phyloP scores from a whole-genome alignment of 2,888 invertebrate species.

The Barypeithes pellucidus region DNA sequence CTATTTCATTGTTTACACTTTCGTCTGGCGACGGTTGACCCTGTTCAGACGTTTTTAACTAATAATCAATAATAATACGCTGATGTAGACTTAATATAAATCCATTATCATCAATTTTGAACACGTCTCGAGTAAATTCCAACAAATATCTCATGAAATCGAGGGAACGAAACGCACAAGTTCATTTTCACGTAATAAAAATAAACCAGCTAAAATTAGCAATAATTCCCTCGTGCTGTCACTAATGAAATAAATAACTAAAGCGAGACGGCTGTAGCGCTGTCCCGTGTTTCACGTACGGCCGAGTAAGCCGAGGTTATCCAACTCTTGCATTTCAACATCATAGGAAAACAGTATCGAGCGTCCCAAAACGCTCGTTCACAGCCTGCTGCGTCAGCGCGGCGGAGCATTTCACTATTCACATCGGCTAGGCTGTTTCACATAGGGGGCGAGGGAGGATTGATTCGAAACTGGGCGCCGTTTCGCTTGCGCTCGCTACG shows the following conservation, averaged over 20 bases:
- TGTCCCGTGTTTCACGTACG: neutral
- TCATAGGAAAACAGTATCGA: conserved; percentile 30
- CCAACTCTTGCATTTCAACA: conserved; percentile 26
- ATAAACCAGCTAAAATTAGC: conserved; percentile 33
- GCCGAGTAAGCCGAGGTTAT: conserved; percentile 20
- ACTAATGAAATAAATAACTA: conserved; percentile 33
- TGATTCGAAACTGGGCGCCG: neutral
- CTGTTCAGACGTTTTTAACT: neutral
- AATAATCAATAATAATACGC: neutral
- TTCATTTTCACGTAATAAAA: conserved; percentile 1
- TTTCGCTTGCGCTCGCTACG: conserved; percentile 13
- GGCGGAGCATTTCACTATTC: conserved; percentile 30
- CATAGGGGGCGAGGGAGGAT: neutral
- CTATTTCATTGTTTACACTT: conserved; percentile 15
- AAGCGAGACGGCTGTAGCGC: conserved; percentile 23
- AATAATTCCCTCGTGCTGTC: conserved; percentile 9
- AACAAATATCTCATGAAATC: conserved; percentile 5
- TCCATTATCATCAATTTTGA: neutral
- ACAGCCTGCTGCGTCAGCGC: conserved; percentile 26
- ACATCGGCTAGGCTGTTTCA: conserved; percentile 22
- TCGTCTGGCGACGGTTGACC: neutral
- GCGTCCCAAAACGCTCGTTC: conserved; percentile 22
- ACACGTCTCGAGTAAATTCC: too few relatives aligned
- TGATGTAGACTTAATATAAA: too few relatives aligned
- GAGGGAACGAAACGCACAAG: neutral